Conservation (phyloP, 2,797 vertebrate genomes). For the Momotus momota region DNA sequence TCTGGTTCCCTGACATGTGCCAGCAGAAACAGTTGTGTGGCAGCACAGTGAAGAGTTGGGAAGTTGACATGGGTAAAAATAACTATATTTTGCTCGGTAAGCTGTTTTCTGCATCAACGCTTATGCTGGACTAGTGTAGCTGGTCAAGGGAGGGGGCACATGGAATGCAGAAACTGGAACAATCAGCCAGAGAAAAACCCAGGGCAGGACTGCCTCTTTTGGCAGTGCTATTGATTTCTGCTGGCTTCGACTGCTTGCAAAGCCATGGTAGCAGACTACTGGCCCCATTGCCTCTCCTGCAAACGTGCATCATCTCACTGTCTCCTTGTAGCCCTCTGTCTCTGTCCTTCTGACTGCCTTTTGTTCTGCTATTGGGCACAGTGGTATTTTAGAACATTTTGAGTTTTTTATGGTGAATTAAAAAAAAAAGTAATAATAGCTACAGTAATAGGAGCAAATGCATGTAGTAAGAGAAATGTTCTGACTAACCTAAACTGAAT, state of each 20-base stretch:
- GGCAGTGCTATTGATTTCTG: not conserved
- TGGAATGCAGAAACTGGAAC: not conserved
- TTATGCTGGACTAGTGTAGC: not conserved
- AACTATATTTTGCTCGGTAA: not conserved
- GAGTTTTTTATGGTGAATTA: not conserved
- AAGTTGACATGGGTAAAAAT: slow-evolving; percentile 33
- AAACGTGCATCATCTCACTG: not conserved
- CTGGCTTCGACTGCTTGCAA: not conserved
- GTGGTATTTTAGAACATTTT: not conserved
- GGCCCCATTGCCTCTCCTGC: not conserved
- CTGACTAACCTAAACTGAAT: not conserved
- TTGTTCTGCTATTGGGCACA: not conserved
- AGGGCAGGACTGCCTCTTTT: not conserved
- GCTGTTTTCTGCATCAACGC: not conserved
- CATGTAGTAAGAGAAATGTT: not conserved
- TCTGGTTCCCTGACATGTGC: not conserved
- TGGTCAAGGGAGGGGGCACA: not conserved
- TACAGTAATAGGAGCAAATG: not conserved
- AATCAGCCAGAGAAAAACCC: not conserved
- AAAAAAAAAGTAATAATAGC: not conserved
- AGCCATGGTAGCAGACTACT: not conserved
- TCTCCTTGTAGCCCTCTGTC: not conserved
- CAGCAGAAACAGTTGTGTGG: not conserved
- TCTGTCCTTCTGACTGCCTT: not conserved
- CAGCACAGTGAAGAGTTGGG: not conserved